phyloP scores from a whole-genome alignment of 2,888 invertebrate genomes.

The Pollenia angustigena region DNA sequence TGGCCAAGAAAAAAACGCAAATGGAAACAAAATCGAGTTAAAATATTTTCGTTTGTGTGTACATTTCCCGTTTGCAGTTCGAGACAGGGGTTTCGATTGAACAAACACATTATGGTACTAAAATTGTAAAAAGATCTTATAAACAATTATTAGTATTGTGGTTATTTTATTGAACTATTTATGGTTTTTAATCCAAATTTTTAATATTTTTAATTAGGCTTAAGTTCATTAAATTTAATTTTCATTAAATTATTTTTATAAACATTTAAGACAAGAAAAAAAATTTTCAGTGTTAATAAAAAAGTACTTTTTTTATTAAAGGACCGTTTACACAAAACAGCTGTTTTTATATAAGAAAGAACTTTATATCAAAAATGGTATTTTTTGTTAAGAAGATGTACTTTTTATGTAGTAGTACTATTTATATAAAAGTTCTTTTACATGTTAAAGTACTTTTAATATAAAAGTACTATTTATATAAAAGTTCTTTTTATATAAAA shows the following conservation, averaged over 20 bases:
- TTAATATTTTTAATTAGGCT: no score
- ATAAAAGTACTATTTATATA: background rate
- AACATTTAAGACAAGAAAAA: no score
- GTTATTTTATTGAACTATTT: no score
- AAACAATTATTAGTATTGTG: no score
- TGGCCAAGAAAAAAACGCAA: slow-evolving; percentile 42
- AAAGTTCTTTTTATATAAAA: background rate
- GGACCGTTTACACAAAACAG: no score
- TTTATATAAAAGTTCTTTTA: background rate
- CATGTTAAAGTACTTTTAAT: slow-evolving; percentile 4
- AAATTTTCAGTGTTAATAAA: no score
- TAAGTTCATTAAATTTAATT: no score
- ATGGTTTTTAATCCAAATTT: no score
- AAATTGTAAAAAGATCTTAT: background rate
- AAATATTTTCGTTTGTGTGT: slow-evolving; percentile 23
- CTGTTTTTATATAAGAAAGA: background rate
- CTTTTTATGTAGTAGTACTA: background rate
- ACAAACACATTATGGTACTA: no score
- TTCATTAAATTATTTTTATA: no score
- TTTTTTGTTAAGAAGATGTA: background rate
- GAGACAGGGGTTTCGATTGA: background rate
- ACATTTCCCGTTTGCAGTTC: slow-evolving; percentile 27
- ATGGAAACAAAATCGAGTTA: slow-evolving; percentile 56
- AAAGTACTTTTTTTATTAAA: background rate
- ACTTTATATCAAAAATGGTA: background rate